phyloP scores from a whole-genome alignment of 2,888 invertebrate species.

The Leptinotarsa rubiginosa region DNA sequence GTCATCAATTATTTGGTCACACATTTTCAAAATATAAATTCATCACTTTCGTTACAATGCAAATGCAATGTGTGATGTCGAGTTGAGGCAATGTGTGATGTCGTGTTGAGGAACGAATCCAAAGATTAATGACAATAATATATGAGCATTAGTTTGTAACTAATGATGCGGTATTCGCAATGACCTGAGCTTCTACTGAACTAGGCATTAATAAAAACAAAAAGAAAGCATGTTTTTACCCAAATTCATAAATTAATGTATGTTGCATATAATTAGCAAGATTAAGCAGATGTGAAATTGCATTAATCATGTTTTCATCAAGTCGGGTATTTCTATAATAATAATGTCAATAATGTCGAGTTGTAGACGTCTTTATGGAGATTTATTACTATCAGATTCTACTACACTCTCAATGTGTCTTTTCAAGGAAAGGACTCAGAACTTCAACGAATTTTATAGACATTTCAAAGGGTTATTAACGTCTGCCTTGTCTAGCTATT shows the following conservation, averaged over 20 bases:
- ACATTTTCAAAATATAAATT: background rate
- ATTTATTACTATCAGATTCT: no score
- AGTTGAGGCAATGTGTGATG: background rate
- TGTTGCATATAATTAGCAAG: background rate
- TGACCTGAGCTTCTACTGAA: background rate
- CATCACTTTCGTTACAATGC: background rate
- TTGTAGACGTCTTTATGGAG: no score
- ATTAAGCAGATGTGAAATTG: background rate
- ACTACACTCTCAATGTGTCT: no score
- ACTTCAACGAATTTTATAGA: no score
- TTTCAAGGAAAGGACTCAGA: no score
- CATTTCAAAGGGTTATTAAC: no score
- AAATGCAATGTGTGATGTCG: background rate
- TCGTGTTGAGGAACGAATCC: background rate
- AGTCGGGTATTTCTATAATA: background rate
- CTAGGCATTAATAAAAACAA: background rate
- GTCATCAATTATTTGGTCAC: background rate
- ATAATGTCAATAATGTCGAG: no score
- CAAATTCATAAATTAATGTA: background rate
- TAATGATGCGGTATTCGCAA: slow-evolving; percentile 2
- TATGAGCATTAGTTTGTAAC: background rate
- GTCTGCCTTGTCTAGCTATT: no score
- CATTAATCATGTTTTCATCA: background rate
- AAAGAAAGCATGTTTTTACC: background rate
- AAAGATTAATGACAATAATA: background rate